Evolutionary conservation across 2,113 vertebrate genomes (phyloP), one percentile per base, ranked within the genome.

Genomic region (Dermatemys mawii): DNA sequence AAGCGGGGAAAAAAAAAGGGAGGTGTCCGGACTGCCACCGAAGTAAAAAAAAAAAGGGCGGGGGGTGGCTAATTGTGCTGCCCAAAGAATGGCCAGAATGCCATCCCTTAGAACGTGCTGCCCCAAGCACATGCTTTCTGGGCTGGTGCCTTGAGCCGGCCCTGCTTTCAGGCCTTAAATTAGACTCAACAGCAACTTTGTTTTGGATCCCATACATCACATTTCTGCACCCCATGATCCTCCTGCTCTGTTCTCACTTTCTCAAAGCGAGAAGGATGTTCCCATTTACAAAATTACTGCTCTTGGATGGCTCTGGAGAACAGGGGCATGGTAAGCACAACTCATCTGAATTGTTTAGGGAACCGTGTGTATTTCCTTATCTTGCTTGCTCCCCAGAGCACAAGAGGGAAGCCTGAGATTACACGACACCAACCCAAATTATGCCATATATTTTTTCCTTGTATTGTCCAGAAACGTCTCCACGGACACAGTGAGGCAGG

Each of bases 331-430:
- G 86, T 55, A 96, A 93, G 91, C 67, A 81, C 6, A 70, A n/a
- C 90, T 92, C 96, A 93, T 82, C 76, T 88, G 81, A 80, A 95
- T 46, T 90, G 92, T 79, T 63, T 75, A 80, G 53, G 27, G n/a
- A 73, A 78, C 51, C 84, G 21, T n/a, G 76, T 92, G 83, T 38
- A 35, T 50, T 75, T 91, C 48, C 78, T 35, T 29, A 78, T 48
- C 92, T 86, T n/a, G 26, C 22, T 38, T 73, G 38, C 38, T 73
- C 11, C 70, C 70, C 38, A 73, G 89, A 89, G 35, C 80, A 84
- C 0, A 1, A 79, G 51, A 48, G 46, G 84, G 78, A 57, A 88
- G 81, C 22, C 78, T 48, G 51, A 93, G 49, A 48, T 41, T 2
- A 0, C n/a, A 29, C 11, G 22, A 1, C 13, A 73, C 50, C 70